Base-by-base conservation (phyloP, 2,113 vertebrate species). In the Otus sunia region DNA sequence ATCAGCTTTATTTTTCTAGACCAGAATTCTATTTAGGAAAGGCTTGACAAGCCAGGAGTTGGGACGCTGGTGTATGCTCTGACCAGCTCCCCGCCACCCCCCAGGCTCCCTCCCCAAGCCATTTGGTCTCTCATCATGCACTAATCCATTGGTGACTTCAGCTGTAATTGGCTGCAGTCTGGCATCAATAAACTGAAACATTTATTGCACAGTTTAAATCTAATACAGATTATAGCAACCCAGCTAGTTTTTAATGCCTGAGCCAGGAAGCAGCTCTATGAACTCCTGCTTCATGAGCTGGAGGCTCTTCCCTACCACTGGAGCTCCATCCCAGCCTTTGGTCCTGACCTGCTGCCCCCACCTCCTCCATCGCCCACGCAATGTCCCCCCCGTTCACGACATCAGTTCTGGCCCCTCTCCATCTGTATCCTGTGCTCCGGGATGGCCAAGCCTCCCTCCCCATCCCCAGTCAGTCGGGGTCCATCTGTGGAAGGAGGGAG, bases 201-300 rank as follows among this genome's bases (percentile, higher is more conserved):
- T 97, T 97, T 96, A 97, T 96, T 94, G 96, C 94, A 96, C 89
- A 64, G 75, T 88, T 94, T 97, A 97, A 98, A 97, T 94, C 92
- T 97, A 98, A 97, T 71, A 47, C 95, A 94, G 86, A 90, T 97
- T 92, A 97, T 50, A 69, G 90, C 76, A 92, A 36, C 49, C 86
- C 89, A 53, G 90, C 72, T 88, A 82, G 75, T 6, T 23, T 73
- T 78, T 93, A 89, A 82, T 81, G 95, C 86, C 43, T 37, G 84
- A 93, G 88, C 72, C 73, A 93, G 86, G 67, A 84, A 83, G 67
- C 88, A 78, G 83, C 84, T 62, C 69, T 23, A 15, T 6, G 17
- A 81, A 75, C 58, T 86, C 59, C 36, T 59, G 45, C 50, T 66
- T 60, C 2, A 2, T 32, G 41, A 74, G 47, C 77, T 90, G 89